Evolutionary conservation across 2,888 invertebrate species (phyloP), one percentile per base, ranked within the genome.

Genomic region (Eupithecia insigniata): DNA sequence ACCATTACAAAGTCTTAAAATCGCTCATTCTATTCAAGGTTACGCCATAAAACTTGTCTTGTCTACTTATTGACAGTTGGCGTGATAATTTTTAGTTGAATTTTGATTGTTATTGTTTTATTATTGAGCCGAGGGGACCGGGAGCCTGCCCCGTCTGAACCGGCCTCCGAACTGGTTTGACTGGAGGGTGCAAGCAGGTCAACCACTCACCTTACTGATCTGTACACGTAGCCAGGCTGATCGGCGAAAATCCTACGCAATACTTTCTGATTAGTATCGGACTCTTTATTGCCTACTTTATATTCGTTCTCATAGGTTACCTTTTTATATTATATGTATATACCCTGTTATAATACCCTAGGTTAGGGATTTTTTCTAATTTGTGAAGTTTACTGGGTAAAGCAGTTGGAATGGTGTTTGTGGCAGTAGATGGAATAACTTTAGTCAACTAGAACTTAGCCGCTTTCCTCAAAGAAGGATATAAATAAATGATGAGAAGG

Each of bases 91-190:
- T 86, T 80, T 81, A 78, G 78, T 83, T 81, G 77, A 84, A 83
- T 83, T 85, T 85, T 82, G 85, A 85, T 84, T 84, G 83, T 85
- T 82, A 82, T 79, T 81, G 82, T 82, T 81, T 83, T 81, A 80
- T 83, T 79, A 80, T 80, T 60, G 76, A 75, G 81, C 73, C 79
- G 76, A 74, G 79, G 74, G 76, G 79, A 76, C 79, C 78, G 81
- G 80, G 79, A 82, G 73, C 74, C 71, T 67, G 77, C 76, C 78
- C 70, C 78, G 77, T 71, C 72, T 78, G 75, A 74, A 75, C 81
- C 80, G 82, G 80, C 83, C 81, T 81, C 82, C 82, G 87, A 90
- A 92, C 92, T 85, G 92, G 92, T 92, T 92, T 91, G 85, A 85
- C 87, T 83, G 70, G 75, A 78, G 79, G 88, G 87, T 86, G 89